Evolutionary conservation across 2,113 vertebrate genomes (phyloP).

Genomic region (Hiodon alosoides): DNA sequence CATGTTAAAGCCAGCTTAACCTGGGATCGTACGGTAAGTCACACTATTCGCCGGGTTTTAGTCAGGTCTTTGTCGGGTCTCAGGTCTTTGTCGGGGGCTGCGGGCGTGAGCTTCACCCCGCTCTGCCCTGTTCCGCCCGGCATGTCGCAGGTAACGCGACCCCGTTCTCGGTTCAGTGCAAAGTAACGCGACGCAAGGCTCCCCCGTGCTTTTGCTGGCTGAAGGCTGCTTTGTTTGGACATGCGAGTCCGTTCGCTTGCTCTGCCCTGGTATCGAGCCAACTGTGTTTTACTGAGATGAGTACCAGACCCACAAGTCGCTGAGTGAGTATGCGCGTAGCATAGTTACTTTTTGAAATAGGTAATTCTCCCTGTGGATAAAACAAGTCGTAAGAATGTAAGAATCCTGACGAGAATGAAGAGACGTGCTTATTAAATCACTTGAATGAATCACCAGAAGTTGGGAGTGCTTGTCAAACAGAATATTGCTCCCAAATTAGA

Average conservation of each 20-base stretch:
- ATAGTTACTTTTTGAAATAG: no score
- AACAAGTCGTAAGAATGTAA: background rate
- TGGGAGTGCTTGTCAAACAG: no score
- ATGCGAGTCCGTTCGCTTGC: background rate
- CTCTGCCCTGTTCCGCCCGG: no score
- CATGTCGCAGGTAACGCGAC: background rate
- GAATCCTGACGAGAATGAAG: background rate
- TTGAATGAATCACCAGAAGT: background rate
- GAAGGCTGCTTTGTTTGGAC: background rate
- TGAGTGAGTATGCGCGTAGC: no score
- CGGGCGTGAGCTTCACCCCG: background rate
- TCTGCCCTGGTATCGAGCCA: background rate
- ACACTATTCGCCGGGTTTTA: background rate
- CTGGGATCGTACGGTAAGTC: constrained; percentile 6
- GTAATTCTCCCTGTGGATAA: no score
- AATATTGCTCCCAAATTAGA: no score
- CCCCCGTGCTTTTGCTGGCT: background rate
- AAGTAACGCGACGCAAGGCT: background rate
- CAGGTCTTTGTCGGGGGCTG: background rate
- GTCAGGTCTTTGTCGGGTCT: background rate
- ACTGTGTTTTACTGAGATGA: background rate
- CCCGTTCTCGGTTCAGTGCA: no score
- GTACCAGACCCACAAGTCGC: no score
- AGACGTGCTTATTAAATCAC: background rate
- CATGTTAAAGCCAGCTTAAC: background rate